Base-by-base conservation (phyloP, 1,140 invertebrate genomes). In the Luehdorfia chinensis region DNA sequence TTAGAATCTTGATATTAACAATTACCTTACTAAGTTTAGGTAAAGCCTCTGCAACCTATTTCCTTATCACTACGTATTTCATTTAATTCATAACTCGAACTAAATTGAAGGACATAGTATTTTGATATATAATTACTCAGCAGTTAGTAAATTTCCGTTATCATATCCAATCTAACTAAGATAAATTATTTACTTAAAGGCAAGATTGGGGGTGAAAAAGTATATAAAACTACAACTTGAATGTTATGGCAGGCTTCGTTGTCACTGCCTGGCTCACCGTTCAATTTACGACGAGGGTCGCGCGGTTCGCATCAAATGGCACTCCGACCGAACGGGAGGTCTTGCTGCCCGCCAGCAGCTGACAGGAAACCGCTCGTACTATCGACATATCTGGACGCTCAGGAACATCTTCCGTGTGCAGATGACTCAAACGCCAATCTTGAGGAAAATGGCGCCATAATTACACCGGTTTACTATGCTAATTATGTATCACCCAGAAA, bases 371-470 rank as follows among this genome's bases (percentile, higher is more conserved):
- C 97, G 2, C 89, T 98, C 47, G 96, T 98, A 30, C 88, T 97
- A 39, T 97, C 96, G 62, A 97, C 95, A 39, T 97, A 97, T 88
- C 89, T 98, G 72, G 97, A 98, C 81, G 96, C 96, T 46, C 94
- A 98, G 84, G 96, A 97, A 88, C 96, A 98, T 84, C 91, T 99
- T 66, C 97, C 97, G 8, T 99, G 97, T 84, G 97, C 97, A 15
- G 97, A 99, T 81, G 97, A 98, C 84, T 98, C 96, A 32, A 97
- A 97, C 72, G 97, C 97, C 97, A 7, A 97, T 98, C 94, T 98
- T 39, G 97, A 98, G 88, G 97, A 98, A 83, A 97, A 97, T 81
- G 96, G 96, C 59, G 95, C 95, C 59, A 97, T 97, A 79, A 94
- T 97, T 61, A 94, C 97, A 54, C 95, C 96, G 4, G 92, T 95